Conservation (phyloP, 2,888 invertebrate species). For the Esperia sulphurella region DNA sequence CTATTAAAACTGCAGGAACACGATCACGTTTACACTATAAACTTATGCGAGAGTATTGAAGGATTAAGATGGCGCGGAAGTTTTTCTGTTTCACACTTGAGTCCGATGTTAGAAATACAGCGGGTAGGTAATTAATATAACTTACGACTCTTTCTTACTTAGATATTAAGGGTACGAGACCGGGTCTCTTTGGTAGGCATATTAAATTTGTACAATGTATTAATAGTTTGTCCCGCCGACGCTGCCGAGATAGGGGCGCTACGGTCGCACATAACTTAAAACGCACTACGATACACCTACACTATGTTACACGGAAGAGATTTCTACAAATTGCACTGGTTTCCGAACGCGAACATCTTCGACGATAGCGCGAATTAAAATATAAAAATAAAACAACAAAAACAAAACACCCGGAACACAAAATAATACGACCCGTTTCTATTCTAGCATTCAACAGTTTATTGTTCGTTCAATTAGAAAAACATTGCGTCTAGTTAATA, state of each 20-base stretch:
- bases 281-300: slow-evolving; percentile 72
- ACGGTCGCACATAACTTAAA: slow-evolving; percentile 56
- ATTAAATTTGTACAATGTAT: slow-evolving; percentile 78
- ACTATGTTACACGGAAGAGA: slow-evolving; percentile 77
- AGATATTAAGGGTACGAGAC: slow-evolving; percentile 78
- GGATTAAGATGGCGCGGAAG: slow-evolving; percentile 71
- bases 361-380: slow-evolving; percentile 73
- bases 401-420: slow-evolving; percentile 72
- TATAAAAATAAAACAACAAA: slow-evolving; percentile 73
- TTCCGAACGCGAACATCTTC: slow-evolving; percentile 75
- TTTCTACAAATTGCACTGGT: slow-evolving; percentile 79
- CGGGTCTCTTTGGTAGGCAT: slow-evolving; percentile 81
- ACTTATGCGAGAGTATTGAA: slow-evolving; percentile 76
- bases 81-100: slow-evolving; percentile 59
- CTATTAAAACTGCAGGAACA: slow-evolving; percentile 79
- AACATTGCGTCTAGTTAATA: slow-evolving; percentile 63
- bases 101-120: slow-evolving; percentile 53
- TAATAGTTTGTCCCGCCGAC: slow-evolving; percentile 64
- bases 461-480: slow-evolving; percentile 64
- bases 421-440: slow-evolving; percentile 79
- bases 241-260: slow-evolving; percentile 47
- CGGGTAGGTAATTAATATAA: slow-evolving; percentile 63
- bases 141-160: slow-evolving; percentile 74
- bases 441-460: slow-evolving; percentile 75
- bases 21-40: slow-evolving; percentile 77